Base-by-base conservation (phyloP, 2,113 vertebrate genomes). In the Chelonoidis abingdonii region DNA sequence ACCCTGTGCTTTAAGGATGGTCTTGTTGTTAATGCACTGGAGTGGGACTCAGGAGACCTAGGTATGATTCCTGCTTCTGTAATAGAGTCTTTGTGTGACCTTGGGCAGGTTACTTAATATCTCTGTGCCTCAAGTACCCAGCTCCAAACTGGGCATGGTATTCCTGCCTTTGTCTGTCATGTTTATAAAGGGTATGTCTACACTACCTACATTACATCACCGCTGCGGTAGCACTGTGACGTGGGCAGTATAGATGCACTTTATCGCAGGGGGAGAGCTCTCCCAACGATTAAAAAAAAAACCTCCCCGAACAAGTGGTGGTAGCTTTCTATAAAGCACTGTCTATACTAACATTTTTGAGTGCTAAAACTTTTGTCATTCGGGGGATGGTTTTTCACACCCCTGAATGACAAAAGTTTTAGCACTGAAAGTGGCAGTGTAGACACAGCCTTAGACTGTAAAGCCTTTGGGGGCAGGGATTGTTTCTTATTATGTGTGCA, bases 51-150 rank as follows among this genome's bases (percentile, higher is more conserved):
- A 19, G 35, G 35, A 21, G 16, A n/a, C 14, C 65, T 9, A 16
- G 35, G 35, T n/a, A n/a, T 21, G 65, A 69, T n/a, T n/a, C 14
- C 65, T 69, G 17, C 8, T 35, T n/a, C 65, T 69, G 65, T n/a
- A 69, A 21, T 44, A 49, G 13, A 3, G 11, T 8, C 21, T 10
- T 0, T 3, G 19, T 1, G 44, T 76, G 38, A 3, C 8, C 19
- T 47, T 21, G 19, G 65, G 65, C 65, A n/a, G 44, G 25, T 7
- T 50, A 4, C 3, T 29, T 29, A 25, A 54, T 25, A 27, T 56
- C 38, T 29, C 75, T 44, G 25, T 12, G 21, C 19, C 57, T 57
- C 84, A 21, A 12, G n/a, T 47, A 0, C 0, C 19, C 25, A 0
- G 3, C 1, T 82, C 69, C 2, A 47, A 5, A 13, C 0, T 29